Percentiles rank a stretch among this genome's conserved stretches.
These are phyloP conservation scores for Plectus sambesii DNA, from an alignment of 1,140 invertebrate genomes.

Conservation along the genomic window DNA sequence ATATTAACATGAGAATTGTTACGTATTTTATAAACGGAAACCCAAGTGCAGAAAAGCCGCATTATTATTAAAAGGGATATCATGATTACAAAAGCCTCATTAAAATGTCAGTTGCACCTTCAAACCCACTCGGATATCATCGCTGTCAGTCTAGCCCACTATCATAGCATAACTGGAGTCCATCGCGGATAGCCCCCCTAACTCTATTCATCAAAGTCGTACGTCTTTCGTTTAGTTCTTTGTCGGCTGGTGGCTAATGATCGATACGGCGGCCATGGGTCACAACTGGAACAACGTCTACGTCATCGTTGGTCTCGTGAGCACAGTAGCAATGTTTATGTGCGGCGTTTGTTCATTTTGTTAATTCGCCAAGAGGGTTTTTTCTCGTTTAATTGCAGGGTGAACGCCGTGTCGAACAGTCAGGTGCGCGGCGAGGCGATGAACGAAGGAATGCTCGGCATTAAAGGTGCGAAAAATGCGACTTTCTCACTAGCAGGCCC, in stretches of 20 bases:
- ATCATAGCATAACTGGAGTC: too few species aligned
- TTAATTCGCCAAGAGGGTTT: conserved; percentile 5
- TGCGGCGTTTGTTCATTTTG: conserved; percentile 47
- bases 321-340: conserved; percentile 86
- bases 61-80: too few species aligned
- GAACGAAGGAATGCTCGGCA: conserved; percentile 72
- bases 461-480: conserved; percentile 57
- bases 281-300: conserved; percentile 64
- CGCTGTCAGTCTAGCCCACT: too few species aligned
- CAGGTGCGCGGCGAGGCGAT: conserved; percentile 76
- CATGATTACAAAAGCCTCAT: too few species aligned
- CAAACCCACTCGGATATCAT: too few species aligned
- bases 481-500: too few species aligned
- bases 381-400: conserved; percentile 52
- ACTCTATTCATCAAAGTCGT: too few species aligned
- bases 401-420: conserved; percentile 89
- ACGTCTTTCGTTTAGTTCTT: conserved; percentile 63
- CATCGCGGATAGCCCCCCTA: too few species aligned
- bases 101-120: too few species aligned
- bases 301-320: conserved; percentile 83
- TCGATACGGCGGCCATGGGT: conserved; percentile 75
- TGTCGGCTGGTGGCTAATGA: conserved; percentile 91
- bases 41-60: too few species aligned
- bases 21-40: too few species aligned
- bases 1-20: background rate